Evolutionary conservation across 2,888 invertebrate species (phyloP), one percentile per base, ranked within the genome.

Genomic region (Kuschelorhynchus macadamiae): DNA sequence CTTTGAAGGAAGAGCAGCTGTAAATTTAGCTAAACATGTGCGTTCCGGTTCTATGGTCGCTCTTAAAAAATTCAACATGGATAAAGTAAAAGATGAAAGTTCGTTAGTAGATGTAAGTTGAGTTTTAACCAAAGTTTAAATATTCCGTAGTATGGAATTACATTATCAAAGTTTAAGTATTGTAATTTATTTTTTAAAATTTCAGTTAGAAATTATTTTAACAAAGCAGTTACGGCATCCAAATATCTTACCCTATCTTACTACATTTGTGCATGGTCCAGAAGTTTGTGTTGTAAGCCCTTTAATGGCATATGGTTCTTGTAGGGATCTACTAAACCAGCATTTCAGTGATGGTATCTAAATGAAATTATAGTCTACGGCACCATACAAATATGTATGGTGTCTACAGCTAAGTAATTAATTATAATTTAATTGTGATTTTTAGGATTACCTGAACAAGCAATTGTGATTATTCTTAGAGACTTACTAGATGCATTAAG

Each of bases 301-400:
- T 0, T 85, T 94, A 8, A 93, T 95, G 92, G 91, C 90, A 20
- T 93, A 91, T 79, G 93, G 95, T 1, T 95, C 95, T 0, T 93
- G 94, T 78, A 87, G 90, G 67, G 92, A 94, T 80, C 87, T 95
- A 72, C 86, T 96, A 5, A 87, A 88, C 76, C 89, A 89, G 73
- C 91, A 92, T 84, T 96, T 94, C 81, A 87, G 83, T 61, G 86
- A 87, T 75, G 84, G 82, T 81, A 25, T 25, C 7, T 25, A 25
- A 5, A 25, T 25, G n/a, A n/a, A n/a, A n/a, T n/a, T n/a, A n/a
- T n/a, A n/a, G n/a, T n/a, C n/a, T n/a, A n/a, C n/a, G n/a, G n/a
- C n/a, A n/a, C n/a, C n/a, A n/a, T n/a, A n/a, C n/a, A n/a, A n/a
- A n/a, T n/a, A n/a, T n/a, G n/a, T n/a, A n/a, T n/a, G n/a, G n/a